Conservation (phyloP, 2,888 invertebrate species). For the Furcula furcula region DNA sequence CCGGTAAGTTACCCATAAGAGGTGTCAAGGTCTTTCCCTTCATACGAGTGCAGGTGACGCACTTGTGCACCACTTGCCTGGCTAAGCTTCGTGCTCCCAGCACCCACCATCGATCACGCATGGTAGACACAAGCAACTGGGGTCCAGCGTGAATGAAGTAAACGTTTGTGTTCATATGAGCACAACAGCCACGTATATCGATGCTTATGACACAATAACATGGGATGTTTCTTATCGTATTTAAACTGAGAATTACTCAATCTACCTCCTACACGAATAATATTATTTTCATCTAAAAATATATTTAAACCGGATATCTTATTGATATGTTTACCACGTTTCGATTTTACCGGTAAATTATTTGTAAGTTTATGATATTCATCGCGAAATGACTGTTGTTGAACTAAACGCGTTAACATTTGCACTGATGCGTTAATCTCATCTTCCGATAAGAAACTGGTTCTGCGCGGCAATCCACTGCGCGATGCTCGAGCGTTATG, state of each 20-base stretch:
- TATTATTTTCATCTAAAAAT: constrained; percentile 5
- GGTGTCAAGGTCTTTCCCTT: constrained; percentile 2
- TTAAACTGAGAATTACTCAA: constrained; percentile 1
- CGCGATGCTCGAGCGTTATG: constrained; percentile 1
- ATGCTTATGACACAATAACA: constrained; percentile 15
- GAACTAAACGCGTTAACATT: not conserved
- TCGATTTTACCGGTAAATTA: no score
- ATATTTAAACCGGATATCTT: constrained; percentile 1
- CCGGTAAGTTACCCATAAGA: constrained; percentile 2
- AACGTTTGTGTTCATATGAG: constrained; percentile 10
- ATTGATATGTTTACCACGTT: no score
- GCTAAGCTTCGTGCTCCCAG: constrained; percentile 10
- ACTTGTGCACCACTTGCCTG: not conserved
- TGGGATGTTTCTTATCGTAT: constrained; percentile 19
- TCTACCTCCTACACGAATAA: constrained; percentile 6
- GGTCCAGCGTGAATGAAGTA: constrained; percentile 19
- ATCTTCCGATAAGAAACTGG: constrained; percentile 1
- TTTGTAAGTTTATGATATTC: no score
- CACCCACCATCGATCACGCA: constrained; percentile 16
- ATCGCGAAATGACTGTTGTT: not conserved
- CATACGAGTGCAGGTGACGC: not conserved
- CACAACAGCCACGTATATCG: constrained; percentile 13
- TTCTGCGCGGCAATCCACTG: not conserved
- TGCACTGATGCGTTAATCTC: constrained; percentile 3
- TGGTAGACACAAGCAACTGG: constrained; percentile 9